These are phyloP conservation scores for Machimus rusticus DNA, from an alignment of 2,888 invertebrate genomes.

Conservation along the genomic window DNA sequence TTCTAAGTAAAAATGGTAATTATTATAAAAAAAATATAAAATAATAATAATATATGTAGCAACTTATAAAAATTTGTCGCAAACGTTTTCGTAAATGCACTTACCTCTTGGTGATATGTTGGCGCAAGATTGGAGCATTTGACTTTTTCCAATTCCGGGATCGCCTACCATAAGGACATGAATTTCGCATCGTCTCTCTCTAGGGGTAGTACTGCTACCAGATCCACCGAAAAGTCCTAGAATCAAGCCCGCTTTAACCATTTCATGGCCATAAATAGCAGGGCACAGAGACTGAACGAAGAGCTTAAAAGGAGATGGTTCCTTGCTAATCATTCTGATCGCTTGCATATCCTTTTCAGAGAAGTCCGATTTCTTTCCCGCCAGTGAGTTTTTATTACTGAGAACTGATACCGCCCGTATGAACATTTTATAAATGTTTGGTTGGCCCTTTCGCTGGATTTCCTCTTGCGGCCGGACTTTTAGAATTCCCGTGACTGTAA, in stretches of 20 bases:
- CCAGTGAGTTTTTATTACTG: constrained; percentile 70
- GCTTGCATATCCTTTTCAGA: constrained; percentile 61
- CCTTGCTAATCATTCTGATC: constrained; percentile 62
- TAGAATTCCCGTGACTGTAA: constrained; percentile 86
- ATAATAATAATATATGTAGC: no score
- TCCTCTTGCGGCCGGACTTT: constrained; percentile 67
- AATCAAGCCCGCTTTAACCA: constrained; percentile 88
- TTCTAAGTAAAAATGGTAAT: no score
- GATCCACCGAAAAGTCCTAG: constrained; percentile 85
- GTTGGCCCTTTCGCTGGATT: constrained; percentile 64
- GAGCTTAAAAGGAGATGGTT: constrained; percentile 69
- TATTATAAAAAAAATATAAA: no score
- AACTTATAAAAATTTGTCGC: background rate
- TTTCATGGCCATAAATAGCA: constrained; percentile 89
- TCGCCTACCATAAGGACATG: constrained; percentile 91
- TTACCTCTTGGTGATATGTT: constrained; percentile 83
- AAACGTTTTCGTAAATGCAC: background rate
- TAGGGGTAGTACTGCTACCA: constrained; percentile 36
- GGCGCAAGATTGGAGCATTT: constrained; percentile 83
- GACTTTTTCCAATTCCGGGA: constrained; percentile 92
- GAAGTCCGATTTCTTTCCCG: constrained; percentile 66
- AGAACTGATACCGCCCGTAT: constrained; percentile 81
- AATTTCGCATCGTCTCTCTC: constrained; percentile 70
- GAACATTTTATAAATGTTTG: constrained; percentile 74
- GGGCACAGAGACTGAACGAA: constrained; percentile 91